Percentiles rank a stretch among this genome's conserved stretches.
Evolutionary conservation across 2,888 invertebrate genomes (phyloP).

Genomic region (Hydroisotoma schaefferi): DNA sequence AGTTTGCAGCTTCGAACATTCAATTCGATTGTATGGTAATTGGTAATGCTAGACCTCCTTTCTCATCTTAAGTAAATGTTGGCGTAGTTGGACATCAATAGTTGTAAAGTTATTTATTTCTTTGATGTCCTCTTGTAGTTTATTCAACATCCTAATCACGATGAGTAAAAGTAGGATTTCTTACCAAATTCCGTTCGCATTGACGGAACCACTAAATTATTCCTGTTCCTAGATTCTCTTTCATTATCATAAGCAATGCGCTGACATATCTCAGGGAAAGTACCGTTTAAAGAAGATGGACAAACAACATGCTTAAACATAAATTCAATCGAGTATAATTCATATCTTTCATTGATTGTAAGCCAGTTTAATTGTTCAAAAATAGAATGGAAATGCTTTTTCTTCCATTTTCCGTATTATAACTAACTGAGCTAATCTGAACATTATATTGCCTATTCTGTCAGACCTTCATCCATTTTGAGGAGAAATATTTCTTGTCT

Average conservation of each 20-base stretch:
- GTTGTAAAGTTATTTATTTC: too few relatives aligned
- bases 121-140: too few relatives aligned
- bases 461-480: neutral
- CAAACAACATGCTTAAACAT: neutral
- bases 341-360: constrained; percentile 3
- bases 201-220: neutral
- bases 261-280: neutral
- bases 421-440: neutral
- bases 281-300: neutral
- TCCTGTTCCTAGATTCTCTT: neutral
- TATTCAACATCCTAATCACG: too few relatives aligned
- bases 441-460: neutral
- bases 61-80: too few relatives aligned
- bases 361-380: constrained; percentile 11
- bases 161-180: too few relatives aligned
- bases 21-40: too few relatives aligned
- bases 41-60: too few relatives aligned
- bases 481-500: neutral
- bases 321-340: constrained; percentile 5
- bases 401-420: neutral
- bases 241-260: neutral
- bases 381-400: neutral
- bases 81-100: too few relatives aligned
- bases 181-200: neutral
- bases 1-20: too few relatives aligned